A percentile compares a stretch with the other conserved stretches of the same genome.
These are phyloP conservation scores for Grantiella picta DNA, from an alignment of 2,113 vertebrate genomes.

Conservation along the genomic window DNA sequence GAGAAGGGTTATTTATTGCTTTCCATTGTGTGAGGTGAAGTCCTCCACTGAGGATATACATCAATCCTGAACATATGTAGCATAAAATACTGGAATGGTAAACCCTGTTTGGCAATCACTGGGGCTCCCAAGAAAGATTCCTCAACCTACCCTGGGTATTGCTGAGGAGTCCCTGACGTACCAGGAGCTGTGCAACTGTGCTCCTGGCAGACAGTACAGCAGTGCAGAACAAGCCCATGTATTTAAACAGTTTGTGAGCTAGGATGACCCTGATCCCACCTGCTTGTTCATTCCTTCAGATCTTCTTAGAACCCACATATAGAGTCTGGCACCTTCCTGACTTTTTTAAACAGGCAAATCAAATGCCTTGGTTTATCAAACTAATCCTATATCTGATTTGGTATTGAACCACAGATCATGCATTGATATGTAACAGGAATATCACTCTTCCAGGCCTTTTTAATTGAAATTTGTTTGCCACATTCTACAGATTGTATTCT, in stretches of 20 bases:
- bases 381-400: not conserved
- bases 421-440: not conserved
- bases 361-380: not conserved
- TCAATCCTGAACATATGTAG: not conserved
- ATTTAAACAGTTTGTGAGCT: not conserved
- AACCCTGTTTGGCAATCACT: not conserved
- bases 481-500: not conserved
- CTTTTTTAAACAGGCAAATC: not conserved
- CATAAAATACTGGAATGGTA: not conserved
- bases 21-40: not conserved
- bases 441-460: not conserved
- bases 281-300: not conserved
- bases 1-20: not conserved
- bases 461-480: not conserved
- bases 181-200: not conserved
- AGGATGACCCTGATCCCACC: not conserved
- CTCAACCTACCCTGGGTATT: not conserved
- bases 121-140: not conserved
- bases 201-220: fast-evolving
- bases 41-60: not conserved
- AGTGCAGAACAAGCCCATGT: not conserved
- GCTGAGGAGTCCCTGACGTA: not conserved
- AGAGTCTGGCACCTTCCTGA: not conserved
- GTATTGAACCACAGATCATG: not conserved
- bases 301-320: not conserved